phyloP scores from a whole-genome alignment of 2,888 invertebrate species.

The Leuctra nigra region DNA sequence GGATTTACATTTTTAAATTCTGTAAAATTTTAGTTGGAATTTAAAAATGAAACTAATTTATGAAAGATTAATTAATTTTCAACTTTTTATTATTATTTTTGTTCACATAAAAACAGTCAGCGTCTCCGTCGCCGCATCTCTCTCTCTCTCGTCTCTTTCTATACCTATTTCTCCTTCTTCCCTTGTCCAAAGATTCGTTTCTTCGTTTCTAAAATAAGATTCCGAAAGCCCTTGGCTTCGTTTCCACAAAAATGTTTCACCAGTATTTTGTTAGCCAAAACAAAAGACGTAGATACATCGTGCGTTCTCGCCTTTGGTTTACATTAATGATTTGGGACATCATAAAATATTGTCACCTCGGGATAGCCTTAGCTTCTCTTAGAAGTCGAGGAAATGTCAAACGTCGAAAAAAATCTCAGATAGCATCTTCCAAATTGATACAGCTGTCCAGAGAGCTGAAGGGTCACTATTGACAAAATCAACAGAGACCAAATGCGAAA shows the following conservation, averaged over 20 bases:
- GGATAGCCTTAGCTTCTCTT: too few species aligned
- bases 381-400: too few species aligned
- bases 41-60: constrained; percentile 11
- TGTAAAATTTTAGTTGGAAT: too few species aligned
- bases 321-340: too few species aligned
- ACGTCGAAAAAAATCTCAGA: too few species aligned
- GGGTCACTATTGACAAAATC: too few species aligned
- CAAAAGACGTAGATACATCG: constrained; percentile 22
- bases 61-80: constrained; percentile 11
- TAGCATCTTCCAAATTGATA: too few species aligned
- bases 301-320: too few species aligned
- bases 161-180: background rate
- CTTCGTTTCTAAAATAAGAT: constrained; percentile 13
- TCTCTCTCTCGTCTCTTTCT: constrained; percentile 3
- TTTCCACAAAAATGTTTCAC: constrained; percentile 16
- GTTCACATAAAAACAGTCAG: background rate
- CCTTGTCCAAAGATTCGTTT: constrained; percentile 12
- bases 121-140: background rate
- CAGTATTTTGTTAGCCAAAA: constrained; percentile 23
- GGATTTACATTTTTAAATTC: too few species aligned
- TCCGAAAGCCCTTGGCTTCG: constrained; percentile 11
- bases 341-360: too few species aligned
- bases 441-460: too few species aligned
- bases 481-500: too few species aligned
- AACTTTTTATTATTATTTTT: background rate